Evolutionary conservation across 2,888 invertebrate species (phyloP), one percentile per base, ranked within the genome.

Genomic region (Eubasilissa splendida): DNA sequence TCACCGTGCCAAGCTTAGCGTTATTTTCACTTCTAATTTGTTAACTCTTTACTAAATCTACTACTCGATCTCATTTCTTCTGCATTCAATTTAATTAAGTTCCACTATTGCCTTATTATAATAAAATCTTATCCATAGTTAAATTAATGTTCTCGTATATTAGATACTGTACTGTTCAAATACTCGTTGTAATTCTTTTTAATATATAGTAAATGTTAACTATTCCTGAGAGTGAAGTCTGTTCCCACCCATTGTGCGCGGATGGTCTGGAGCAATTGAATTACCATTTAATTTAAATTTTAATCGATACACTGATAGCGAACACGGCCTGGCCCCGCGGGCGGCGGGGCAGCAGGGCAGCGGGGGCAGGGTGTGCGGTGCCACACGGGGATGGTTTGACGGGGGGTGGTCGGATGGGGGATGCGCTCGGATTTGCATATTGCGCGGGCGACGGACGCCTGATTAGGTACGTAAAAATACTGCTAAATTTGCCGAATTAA

Each of bases 231-330:
- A 54, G 71, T 68, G 9, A 31, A 56, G 71, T n/a, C 71, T 22
- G 54, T 54, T 14, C 71, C 58, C 31, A 22, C 53, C 71, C 71
- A 60, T 33, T 78, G 78, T 78, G 53, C 70, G 78, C 66, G 59
- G 76, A 65, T 76, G 76, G 76, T 66, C 66, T 66, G 53, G 33
- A 31, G 63, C 80, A 75, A 81, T 78, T 81, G 81, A 78, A 81
- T 81, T 81, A 81, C 66, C 78, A 81, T 81, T 75, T 78, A 77
- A 81, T 81, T 81, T 81, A 78, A 81, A 81, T 81, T 81, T 78
- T 81, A 81, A 81, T 81, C 81, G 81, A 81, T 78, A 81, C 81
- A 81, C 66, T 81, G 78, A 81, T 74, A 70, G 78, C 73, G 70
- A 70, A 56, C 58, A 58, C 9, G 68, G 42, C 14, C 12, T 50